These are phyloP conservation scores for Myotis daubentonii DNA, from an alignment of 2,797 vertebrate genomes.

Conservation along the genomic window DNA sequence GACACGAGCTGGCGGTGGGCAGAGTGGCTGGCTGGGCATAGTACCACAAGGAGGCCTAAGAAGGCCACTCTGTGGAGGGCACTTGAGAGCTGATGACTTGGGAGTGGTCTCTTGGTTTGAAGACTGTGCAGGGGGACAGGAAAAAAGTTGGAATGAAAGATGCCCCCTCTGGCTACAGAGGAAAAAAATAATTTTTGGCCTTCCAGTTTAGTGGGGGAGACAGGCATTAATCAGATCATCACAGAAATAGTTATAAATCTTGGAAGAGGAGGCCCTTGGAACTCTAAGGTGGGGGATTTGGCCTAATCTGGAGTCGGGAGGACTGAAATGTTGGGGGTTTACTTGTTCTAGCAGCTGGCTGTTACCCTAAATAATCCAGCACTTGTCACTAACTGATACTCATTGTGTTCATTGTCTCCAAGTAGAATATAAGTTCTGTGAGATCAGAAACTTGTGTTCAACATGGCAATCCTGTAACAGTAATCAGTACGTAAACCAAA, in stretches of 20 bases:
- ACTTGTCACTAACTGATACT: background rate
- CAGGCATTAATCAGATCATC: rapidly evolving
- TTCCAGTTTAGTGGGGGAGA: background rate
- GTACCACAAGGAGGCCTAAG: too few relatives aligned
- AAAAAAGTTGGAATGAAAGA: background rate
- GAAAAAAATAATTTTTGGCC: background rate
- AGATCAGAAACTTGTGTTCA: background rate
- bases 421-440: background rate
- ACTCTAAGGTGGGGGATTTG: background rate
- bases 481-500: background rate
- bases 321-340: background rate
- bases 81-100: background rate
- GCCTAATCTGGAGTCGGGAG: background rate
- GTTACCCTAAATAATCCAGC: background rate
- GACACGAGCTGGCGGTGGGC: background rate
- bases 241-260: background rate
- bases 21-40: background rate
- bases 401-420: background rate
- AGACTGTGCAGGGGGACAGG: background rate
- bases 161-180: background rate
- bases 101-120: background rate
- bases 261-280: background rate
- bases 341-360: too few relatives aligned
- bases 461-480: background rate
- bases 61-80: background rate